Percentiles rank a stretch among this genome's conserved stretches.
Evolutionary conservation across 2,888 invertebrate genomes (phyloP).

Genomic region (Dioctria rufipes): DNA sequence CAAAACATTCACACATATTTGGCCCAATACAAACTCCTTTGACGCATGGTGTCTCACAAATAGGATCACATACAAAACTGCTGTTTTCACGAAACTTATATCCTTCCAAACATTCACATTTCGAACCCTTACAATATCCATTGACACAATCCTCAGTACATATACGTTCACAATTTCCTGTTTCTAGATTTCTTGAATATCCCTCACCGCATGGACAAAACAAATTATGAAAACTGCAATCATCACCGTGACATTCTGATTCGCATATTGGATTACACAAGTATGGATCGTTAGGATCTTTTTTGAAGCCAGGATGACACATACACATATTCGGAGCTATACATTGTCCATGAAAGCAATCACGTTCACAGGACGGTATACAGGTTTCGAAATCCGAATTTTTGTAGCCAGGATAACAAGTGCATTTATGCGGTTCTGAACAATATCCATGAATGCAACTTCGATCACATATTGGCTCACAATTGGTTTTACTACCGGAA

Average conservation of each 20-base stretch:
- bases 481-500: conserved; percentile 57
- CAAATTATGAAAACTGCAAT: conserved; percentile 58
- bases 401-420: conserved; percentile 72
- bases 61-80: conserved; percentile 64
- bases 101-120: conserved; percentile 46
- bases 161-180: conserved; percentile 65
- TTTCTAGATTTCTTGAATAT: neutral
- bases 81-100: conserved; percentile 64
- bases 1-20: conserved; percentile 65
- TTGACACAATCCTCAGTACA: conserved; percentile 73
- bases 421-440: conserved; percentile 74
- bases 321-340: conserved; percentile 37
- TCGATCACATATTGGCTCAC: conserved; percentile 67
- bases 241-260: conserved; percentile 54
- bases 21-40: conserved; percentile 71
- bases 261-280: conserved; percentile 21
- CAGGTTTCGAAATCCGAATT: conserved; percentile 60
- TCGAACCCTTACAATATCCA: conserved; percentile 67
- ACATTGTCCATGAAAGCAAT: conserved; percentile 54
- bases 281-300: conserved; percentile 11
- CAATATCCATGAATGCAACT: conserved; percentile 73
- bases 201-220: conserved; percentile 11
- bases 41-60: conserved; percentile 67
- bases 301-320: conserved; percentile 17
- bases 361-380: conserved; percentile 63